A percentile compares a stretch with the other conserved stretches of the same genome.
Evolutionary conservation across 2,113 vertebrate genomes (phyloP).

Genomic region (Suricata suricatta): DNA sequence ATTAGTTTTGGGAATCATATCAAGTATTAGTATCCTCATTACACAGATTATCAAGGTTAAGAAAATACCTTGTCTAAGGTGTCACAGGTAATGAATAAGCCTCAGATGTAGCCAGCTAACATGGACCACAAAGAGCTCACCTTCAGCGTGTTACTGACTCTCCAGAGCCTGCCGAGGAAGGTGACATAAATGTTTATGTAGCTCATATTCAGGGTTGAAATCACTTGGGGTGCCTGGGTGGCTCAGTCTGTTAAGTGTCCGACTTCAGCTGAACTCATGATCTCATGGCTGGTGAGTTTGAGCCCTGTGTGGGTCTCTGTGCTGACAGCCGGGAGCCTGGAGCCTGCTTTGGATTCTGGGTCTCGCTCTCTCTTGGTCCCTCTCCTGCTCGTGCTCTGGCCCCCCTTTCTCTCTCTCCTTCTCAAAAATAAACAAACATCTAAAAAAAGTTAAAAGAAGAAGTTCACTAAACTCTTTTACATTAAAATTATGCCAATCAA

Average conservation of each 20-base stretch:
- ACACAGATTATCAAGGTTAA: not conserved
- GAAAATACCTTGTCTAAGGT: not conserved
- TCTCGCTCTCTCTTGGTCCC: no score
- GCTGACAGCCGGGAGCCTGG: no score
- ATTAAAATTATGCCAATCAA: not conserved
- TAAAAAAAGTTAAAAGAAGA: not conserved
- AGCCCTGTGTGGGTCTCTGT: no score
- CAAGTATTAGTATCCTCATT: not conserved
- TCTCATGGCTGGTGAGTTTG: no score
- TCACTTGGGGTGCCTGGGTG: no score
- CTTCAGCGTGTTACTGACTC: not conserved
- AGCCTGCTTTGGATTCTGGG: no score
- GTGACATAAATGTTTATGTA: not conserved
- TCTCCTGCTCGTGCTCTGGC: no score
- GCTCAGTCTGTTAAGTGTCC: no score
- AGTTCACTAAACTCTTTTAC: not conserved
- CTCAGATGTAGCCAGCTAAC: not conserved
- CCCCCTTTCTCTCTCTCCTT: no score
- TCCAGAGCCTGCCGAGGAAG: not conserved
- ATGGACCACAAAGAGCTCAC: accelerated
- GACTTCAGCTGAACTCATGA: no score
- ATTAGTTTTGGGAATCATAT: not conserved
- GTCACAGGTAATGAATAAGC: not conserved
- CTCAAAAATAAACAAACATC: no score
- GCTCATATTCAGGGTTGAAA: not conserved